Base-by-base conservation (phyloP, 2,888 invertebrate genomes). In the Agrochola lota region DNA sequence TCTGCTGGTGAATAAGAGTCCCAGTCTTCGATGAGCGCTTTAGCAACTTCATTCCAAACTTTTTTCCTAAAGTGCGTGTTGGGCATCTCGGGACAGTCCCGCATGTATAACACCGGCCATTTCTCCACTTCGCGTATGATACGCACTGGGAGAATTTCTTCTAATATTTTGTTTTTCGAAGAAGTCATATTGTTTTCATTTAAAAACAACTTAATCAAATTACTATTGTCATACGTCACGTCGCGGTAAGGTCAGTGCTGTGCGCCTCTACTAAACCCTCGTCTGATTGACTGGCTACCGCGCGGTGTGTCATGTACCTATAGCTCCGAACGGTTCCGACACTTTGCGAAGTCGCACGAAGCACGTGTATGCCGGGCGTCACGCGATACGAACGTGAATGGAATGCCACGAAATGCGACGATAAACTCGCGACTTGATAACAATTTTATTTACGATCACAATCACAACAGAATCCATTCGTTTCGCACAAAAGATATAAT, bases 111-210 rank as follows among this genome's bases (percentile, higher is more conserved):
- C 12, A 89, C 90, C 15, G 93, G 93, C 91, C 93, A 91, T 77
- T 91, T 91, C 81, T 93, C 85, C 49, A 93, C 92, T 78, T 93
- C 92, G 8, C 87, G 85, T 30, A 93, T 93, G n/a, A 93, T 88
- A n/a, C 86, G 83, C 69, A 93, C 74, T 2, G 93, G 92, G 66
- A 91, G 90, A 35, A 93, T 88, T 59, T 93, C 92, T 74, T 92
- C 90, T 68, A 93, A 84, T 67, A 92, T 86, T 77, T 90, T 92
- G 71, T 90, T 91, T 43, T 75, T 73, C 3, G 66, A 69, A 40
- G 68, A 75, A 26, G 68, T 23, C 80, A 80, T 85, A 35, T 59
- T 57, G 57, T 77, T 73, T 73, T 30, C n/a, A 20, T 17, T 26
- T 8, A 12, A 20, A 55, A 23, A n/a, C 43, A 35, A 74, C 15